Evolutionary conservation across 2,888 invertebrate species (phyloP), one percentile per base, ranked within the genome.

Genomic region (Allacma fusca): DNA sequence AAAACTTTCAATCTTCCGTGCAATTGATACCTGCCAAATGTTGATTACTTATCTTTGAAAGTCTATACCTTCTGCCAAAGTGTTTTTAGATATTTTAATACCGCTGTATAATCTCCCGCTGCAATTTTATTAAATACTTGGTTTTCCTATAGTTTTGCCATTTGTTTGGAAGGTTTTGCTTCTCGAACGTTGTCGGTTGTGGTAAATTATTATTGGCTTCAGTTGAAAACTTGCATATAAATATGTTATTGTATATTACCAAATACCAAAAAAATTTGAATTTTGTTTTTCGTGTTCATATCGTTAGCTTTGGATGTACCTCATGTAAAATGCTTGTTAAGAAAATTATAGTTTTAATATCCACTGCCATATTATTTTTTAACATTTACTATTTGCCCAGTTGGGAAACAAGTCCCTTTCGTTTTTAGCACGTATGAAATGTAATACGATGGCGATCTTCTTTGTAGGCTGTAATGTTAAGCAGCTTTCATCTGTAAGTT

Each of bases 91-190:
- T 62, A 62, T 62, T 24, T 59, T 24, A 62, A 62, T 62, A 12
- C 62, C 26, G 62, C 62, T 62, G 62, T 62, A 62, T 24, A 62
- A 62, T 62, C 67, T 67, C 16, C 2, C 34, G 28, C 34, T 67
- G 34, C 40, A 23, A 23, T 29, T 19, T 40, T 21, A 68, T 40
- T 67, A 68, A 21, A 40, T 24, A 62, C 26, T 62, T 62, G 13
- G 24, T 62, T 62, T 62, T 62, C 59, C 62, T 50, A 19, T 50
- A 13, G 9, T 34, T n/a, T 50, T 50, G 50, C 16, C 50, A 16
- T 50, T 50, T 50, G 50, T 50, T 50, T 50, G 50, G 50, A 50
- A 50, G 50, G n/a, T 50, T 5, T 50, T 50, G 50, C 50, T 50
- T 50, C 50, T 12, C 50, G 16, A 16, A 50, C 50, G 4, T 50